Evolutionary conservation across 2,113 vertebrate species (phyloP).

Genomic region (Chaetodon auriga): DNA sequence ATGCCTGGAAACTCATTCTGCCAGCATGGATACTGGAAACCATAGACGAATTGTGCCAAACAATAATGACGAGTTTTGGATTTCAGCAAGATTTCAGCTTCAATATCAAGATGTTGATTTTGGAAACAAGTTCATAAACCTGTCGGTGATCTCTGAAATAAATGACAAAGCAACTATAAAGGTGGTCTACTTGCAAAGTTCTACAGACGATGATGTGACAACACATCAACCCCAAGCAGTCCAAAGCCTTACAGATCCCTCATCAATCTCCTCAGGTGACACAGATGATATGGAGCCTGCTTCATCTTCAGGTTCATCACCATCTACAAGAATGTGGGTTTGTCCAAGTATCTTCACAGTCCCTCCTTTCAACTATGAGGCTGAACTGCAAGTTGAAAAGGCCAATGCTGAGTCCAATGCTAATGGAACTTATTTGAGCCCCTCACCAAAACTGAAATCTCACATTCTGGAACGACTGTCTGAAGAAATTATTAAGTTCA

Average conservation of each 20-base stretch:
- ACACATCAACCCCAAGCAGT: not conserved
- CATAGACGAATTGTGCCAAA: too few relatives aligned
- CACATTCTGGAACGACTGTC: slow-evolving; percentile 44
- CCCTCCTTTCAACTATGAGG: slow-evolving; percentile 21
- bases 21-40: too few relatives aligned
- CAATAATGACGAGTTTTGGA: too few relatives aligned
- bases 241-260: not conserved
- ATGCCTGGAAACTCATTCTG: too few relatives aligned
- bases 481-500: slow-evolving; percentile 34
- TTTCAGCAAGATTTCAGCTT: too few relatives aligned
- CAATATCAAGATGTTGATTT: slow-evolving; percentile 43
- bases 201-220: not conserved
- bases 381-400: slow-evolving; percentile 36
- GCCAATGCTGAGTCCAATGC: too few relatives aligned
- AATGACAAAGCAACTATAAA: slow-evolving; percentile 14
- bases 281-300: not conserved
- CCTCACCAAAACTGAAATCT: too few relatives aligned
- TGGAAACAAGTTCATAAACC: slow-evolving; percentile 22
- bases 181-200: not conserved
- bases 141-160: not conserved
- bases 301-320: not conserved
- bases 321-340: not conserved
- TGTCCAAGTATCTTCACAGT: slow-evolving; percentile 43
- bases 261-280: not conserved
- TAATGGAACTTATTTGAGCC: too few relatives aligned